Conservation (phyloP, 2,113 vertebrate species). For the Brachyhypopomus gauderio region DNA sequence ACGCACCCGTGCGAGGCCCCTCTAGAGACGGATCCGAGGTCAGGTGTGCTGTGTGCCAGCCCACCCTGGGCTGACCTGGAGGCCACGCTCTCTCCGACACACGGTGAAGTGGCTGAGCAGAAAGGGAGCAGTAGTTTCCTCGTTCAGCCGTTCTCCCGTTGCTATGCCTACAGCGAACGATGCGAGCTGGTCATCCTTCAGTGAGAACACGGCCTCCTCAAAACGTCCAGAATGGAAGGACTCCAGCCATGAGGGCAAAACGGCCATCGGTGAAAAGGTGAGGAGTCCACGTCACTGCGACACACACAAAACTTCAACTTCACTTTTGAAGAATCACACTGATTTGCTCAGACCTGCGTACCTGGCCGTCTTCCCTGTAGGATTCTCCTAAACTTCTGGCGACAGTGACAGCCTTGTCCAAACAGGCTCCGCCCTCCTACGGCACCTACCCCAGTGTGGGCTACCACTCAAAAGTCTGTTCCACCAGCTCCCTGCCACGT, state of each 20-base stretch:
- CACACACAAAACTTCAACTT: no score
- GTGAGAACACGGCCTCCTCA: constrained; percentile 75
- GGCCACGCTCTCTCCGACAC: background rate
- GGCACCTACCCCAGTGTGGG: constrained; percentile 84
- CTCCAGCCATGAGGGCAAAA: constrained; percentile 81
- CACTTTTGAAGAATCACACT: no score
- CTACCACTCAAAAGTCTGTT: constrained; percentile 75
- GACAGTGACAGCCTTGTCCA: constrained; percentile 78
- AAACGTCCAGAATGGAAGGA: constrained; percentile 90
- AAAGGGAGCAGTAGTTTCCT: background rate
- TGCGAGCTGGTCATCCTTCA: constrained; percentile 83
- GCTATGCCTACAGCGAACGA: constrained; percentile 80
- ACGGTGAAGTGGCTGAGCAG: no score
- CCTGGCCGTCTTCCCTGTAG: constrained; percentile 40
- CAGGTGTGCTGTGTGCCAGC: background rate
- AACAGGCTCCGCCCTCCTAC: constrained; percentile 87
- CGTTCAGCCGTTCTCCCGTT: constrained; percentile 40
- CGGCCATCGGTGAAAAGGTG: constrained; percentile 53
- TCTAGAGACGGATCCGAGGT: constrained; percentile 44
- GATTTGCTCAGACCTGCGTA: background rate
- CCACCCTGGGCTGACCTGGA: background rate
- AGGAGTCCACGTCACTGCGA: background rate
- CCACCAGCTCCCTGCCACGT: constrained; percentile 86
- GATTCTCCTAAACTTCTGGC: constrained; percentile 81
- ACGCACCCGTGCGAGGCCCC: background rate